phyloP scores from a whole-genome alignment of 2,888 invertebrate genomes.

The Helleia helle region DNA sequence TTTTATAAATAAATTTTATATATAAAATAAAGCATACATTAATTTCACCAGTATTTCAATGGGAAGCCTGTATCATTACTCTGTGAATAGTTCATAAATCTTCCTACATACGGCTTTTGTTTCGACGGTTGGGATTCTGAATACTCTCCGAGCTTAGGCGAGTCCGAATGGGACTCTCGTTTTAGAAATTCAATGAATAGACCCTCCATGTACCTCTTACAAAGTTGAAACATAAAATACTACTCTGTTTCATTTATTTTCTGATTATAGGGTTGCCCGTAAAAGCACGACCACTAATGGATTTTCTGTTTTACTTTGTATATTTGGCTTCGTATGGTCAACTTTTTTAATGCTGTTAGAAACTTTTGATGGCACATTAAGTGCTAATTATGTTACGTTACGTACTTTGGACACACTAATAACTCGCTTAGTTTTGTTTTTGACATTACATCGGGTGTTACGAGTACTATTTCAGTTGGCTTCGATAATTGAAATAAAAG shows the following conservation, averaged over 20 bases:
- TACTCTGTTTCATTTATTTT: conserved; percentile 11
- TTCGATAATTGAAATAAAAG: too few species aligned
- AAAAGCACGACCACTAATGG: conserved; percentile 2
- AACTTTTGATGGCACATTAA: too few species aligned
- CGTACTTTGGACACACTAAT: too few species aligned
- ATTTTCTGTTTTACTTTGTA: conserved; percentile 1
- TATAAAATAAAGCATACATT: neutral
- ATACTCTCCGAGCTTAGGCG: conserved; percentile 36
- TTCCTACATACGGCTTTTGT: conserved; percentile 60
- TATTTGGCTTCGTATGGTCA: neutral
- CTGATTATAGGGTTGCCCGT: conserved; percentile 8
- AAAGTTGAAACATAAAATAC: conserved; percentile 13
- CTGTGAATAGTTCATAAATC: conserved; percentile 67
- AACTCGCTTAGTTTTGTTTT: too few species aligned
- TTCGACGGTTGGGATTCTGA: conserved; percentile 40
- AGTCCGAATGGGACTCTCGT: conserved; percentile 25
- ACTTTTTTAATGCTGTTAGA: too few species aligned
- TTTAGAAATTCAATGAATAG: conserved; percentile 22
- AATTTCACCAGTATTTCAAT: conserved; percentile 55
- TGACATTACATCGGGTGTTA: too few species aligned
- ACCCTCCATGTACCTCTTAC: conserved; percentile 13
- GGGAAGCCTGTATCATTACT: conserved; percentile 64
- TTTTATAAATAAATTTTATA: too few species aligned
- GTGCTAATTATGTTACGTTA: too few species aligned
- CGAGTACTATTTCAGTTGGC: too few species aligned